phyloP scores from a whole-genome alignment of 2,888 invertebrate species.

The Formica aserva region DNA sequence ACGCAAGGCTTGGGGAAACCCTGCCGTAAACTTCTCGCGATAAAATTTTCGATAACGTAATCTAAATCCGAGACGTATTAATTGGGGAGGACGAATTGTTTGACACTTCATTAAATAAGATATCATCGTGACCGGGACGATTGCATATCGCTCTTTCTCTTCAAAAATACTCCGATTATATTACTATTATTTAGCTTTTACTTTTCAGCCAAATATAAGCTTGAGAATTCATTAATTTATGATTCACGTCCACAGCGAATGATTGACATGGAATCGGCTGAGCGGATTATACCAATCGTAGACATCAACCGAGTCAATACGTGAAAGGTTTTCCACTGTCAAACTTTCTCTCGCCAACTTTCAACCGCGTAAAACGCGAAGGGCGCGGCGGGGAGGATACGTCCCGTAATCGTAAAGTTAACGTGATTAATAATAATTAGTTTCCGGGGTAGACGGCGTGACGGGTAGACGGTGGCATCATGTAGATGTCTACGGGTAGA shows the following conservation, averaged over 20 bases:
- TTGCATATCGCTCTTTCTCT: not conserved
- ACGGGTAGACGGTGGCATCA: conserved; percentile 39
- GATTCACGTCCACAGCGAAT: not conserved
- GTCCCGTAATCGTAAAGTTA: conserved; percentile 43
- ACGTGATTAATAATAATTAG: conserved; percentile 52
- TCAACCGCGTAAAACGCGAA: conserved; percentile 20
- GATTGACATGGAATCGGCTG: not conserved
- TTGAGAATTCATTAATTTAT: conserved; percentile 3
- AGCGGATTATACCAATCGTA: not conserved
- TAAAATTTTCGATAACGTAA: not conserved
- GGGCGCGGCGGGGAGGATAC: conserved; percentile 9
- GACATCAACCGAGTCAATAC: not conserved
- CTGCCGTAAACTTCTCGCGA: not conserved
- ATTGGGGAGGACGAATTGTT: not conserved
- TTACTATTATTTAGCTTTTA: not conserved
- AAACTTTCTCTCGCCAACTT: conserved; percentile 47
- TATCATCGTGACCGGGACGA: not conserved
- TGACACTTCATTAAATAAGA: not conserved
- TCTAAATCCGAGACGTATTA: not conserved
- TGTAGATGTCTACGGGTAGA: conserved; percentile 24
- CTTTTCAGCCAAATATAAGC: not conserved
- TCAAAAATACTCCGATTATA: not conserved
- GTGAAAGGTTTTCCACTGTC: conserved; percentile 36
- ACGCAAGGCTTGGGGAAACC: not conserved
- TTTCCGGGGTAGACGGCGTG: conserved; percentile 37